These are phyloP conservation scores for Camelus dromedarius DNA, from an alignment of 2,113 vertebrate genomes.

Conservation along the genomic window DNA sequence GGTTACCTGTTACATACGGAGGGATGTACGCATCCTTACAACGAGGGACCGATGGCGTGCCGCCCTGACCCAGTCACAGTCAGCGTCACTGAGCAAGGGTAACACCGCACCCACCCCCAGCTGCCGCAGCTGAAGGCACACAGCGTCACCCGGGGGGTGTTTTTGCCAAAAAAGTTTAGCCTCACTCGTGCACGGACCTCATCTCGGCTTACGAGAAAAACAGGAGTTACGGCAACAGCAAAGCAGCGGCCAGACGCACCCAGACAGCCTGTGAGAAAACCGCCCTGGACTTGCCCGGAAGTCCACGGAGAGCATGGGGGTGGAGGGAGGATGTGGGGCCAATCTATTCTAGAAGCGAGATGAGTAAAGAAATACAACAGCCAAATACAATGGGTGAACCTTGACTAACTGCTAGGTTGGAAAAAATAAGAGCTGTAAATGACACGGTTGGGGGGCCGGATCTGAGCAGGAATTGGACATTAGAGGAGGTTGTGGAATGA, in stretches of 20 bases:
- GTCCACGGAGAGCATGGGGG: neutral
- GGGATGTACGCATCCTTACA: fast-evolving
- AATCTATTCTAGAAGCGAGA: neutral
- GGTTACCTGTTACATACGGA: fast-evolving
- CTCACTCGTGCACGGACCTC: fast-evolving
- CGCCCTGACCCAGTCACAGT: fast-evolving
- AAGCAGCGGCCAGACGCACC: no score
- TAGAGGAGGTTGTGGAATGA: fast-evolving
- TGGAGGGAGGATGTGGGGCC: fast-evolving
- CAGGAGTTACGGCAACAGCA: no score
- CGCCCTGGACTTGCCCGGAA: neutral
- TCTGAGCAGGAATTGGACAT: fast-evolving
- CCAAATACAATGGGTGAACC: neutral
- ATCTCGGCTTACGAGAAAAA: neutral
- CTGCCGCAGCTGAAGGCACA: neutral
- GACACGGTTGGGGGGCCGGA: fast-evolving
- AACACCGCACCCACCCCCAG: fast-evolving
- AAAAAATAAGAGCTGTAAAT: fast-evolving
- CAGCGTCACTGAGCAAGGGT: fast-evolving
- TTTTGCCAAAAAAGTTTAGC: neutral
- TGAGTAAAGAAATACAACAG: fast-evolving
- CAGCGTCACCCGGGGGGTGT: neutral
- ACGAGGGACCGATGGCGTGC: fast-evolving
- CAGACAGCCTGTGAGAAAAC: fast-evolving
- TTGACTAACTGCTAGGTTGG: neutral